A percentile compares a stretch with the other conserved stretches of the same genome.
Conservation (phyloP, 2,888 invertebrate species). For the Deilephila elpenor region DNA sequence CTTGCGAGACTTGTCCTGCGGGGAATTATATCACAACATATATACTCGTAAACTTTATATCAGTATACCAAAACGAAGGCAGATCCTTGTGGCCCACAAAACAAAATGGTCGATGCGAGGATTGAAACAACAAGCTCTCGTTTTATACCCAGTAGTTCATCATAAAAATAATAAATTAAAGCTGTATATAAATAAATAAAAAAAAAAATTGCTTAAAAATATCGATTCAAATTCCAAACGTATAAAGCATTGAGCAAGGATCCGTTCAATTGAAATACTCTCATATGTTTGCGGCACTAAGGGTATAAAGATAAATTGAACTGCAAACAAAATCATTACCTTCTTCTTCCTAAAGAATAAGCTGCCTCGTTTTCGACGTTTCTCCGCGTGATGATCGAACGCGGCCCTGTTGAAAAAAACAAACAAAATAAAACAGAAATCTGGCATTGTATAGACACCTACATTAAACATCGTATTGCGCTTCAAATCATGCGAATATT, state of each 20-base stretch:
- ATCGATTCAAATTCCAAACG: too few species aligned
- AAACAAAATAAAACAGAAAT: background rate
- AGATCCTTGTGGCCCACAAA: too few species aligned
- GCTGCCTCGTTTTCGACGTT: conserved; percentile 94
- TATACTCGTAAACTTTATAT: too few species aligned
- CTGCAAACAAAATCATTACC: conserved; percentile 63
- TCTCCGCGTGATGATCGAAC: conserved; percentile 91
- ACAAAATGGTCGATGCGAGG: too few species aligned
- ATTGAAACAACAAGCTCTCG: too few species aligned
- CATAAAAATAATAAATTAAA: too few species aligned
- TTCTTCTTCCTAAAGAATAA: conserved; percentile 96
- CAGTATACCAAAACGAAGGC: too few species aligned
- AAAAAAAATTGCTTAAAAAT: too few species aligned
- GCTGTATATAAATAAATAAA: too few species aligned
- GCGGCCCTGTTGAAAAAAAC: conserved; percentile 74
- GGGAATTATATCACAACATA: conserved; percentile 19
- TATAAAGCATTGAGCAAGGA: too few species aligned
- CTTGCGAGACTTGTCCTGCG: conserved; percentile 90
- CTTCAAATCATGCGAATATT: conserved; percentile 35
- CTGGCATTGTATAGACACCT: background rate
- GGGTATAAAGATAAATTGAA: background rate
- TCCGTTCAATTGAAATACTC: background rate
- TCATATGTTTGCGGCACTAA: background rate
- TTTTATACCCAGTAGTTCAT: too few species aligned
- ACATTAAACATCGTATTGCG: background rate